These are phyloP conservation scores for Pissodes strobi DNA, from an alignment of 1,140 invertebrate species.

Conservation along the genomic window DNA sequence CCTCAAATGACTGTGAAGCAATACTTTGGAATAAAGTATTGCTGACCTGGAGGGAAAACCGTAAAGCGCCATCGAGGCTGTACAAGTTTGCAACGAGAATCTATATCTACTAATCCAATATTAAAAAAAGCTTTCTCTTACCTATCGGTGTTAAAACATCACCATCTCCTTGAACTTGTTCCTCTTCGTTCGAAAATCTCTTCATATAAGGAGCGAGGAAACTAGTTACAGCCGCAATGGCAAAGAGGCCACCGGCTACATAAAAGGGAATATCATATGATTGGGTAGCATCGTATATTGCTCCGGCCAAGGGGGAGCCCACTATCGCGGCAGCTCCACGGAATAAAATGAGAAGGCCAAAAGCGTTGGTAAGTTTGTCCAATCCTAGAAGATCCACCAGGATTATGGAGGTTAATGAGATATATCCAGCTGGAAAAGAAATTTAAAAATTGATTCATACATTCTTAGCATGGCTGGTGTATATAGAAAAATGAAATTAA, in stretches of 20 bases:
- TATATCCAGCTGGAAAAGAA: constrained; percentile 82
- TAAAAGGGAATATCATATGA: constrained; percentile 89
- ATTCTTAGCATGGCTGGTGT: too few relatives aligned
- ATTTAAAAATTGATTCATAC: too few relatives aligned
- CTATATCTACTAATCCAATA: too few relatives aligned
- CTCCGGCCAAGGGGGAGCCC: constrained; percentile 80
- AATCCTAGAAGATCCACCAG: constrained; percentile 93
- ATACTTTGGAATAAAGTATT: too few relatives aligned
- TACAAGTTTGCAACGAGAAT: too few relatives aligned
- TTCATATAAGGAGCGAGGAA: constrained; percentile 78
- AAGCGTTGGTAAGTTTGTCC: constrained; percentile 95
- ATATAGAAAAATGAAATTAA: too few relatives aligned
- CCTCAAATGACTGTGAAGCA: too few relatives aligned
- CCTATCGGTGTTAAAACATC: constrained; percentile 75
- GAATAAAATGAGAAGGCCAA: constrained; percentile 93
- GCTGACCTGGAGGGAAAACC: too few relatives aligned
- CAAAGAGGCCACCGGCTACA: constrained; percentile 88
- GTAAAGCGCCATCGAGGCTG: too few relatives aligned
- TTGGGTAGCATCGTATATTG: constrained; percentile 84
- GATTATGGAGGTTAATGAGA: constrained; percentile 97
- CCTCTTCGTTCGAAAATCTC: constrained; percentile 58
- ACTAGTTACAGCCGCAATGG: constrained; percentile 80
- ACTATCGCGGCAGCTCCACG: constrained; percentile 90
- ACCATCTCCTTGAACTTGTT: constrained; percentile 61
- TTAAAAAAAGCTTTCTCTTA: too few relatives aligned